These are phyloP conservation scores for Sciurus vulgaris DNA, from an alignment of 2,797 vertebrate genomes.

Conservation along the genomic window DNA sequence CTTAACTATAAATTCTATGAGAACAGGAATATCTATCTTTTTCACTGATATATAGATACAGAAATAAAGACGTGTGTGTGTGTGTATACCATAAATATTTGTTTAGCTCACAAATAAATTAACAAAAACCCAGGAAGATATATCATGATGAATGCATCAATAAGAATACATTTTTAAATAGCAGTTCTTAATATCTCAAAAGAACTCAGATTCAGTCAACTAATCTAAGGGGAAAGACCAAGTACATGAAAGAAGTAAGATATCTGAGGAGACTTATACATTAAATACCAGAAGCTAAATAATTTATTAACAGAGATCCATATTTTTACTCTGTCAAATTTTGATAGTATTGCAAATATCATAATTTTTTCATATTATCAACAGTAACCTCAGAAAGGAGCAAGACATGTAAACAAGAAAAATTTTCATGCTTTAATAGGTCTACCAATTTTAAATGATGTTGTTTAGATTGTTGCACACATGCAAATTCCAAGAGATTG, in stretches of 20 bases:
- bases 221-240: slow-evolving; percentile 44
- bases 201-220: slow-evolving; percentile 39
- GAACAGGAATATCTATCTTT: neutral
- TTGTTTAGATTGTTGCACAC: slow-evolving; percentile 3
- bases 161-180: slow-evolving; percentile 8
- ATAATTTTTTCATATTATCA: slow-evolving; percentile 73
- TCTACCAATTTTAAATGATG: slow-evolving; percentile 74
- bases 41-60: neutral
- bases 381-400: slow-evolving; percentile 74
- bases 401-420: slow-evolving; percentile 61
- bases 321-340: slow-evolving; percentile 41
- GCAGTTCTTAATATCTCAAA: slow-evolving; percentile 40
- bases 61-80: neutral
- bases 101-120: slow-evolving; percentile 47
- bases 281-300: neutral
- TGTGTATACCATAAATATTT: neutral
- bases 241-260: slow-evolving; percentile 48
- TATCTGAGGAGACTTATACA: slow-evolving; percentile 61
- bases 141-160: neutral
- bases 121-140: slow-evolving; percentile 44
- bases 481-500: slow-evolving; percentile 47
- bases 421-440: slow-evolving; percentile 71
- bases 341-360: slow-evolving; percentile 50
- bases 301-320: slow-evolving; percentile 55
- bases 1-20: slow-evolving; percentile 23